These are phyloP conservation scores for Notiomystis cincta DNA, from an alignment of 2,113 vertebrate genomes.

Conservation along the genomic window DNA sequence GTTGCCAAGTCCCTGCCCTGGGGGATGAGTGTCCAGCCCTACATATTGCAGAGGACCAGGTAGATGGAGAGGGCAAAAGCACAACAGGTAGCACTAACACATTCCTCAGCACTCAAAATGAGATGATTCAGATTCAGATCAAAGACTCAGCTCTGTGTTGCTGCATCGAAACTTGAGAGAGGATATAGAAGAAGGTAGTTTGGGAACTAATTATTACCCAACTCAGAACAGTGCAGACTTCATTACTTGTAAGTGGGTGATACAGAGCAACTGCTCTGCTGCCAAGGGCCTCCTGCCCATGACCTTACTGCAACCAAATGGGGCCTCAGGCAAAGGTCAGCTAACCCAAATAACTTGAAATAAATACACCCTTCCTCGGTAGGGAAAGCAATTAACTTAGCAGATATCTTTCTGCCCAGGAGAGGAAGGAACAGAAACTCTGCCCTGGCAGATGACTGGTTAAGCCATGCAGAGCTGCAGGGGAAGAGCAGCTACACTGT, in stretches of 20 bases:
- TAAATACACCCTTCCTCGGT: neutral
- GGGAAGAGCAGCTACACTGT: neutral
- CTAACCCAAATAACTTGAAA: neutral
- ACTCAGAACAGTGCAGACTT: neutral
- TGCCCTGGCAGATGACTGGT: fast-evolving
- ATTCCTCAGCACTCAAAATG: neutral
- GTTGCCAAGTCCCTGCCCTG: neutral
- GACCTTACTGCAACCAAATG: neutral
- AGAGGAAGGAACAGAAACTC: neutral
- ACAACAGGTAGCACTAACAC: neutral
- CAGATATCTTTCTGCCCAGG: neutral
- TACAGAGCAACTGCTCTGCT: neutral
- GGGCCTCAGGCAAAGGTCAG: neutral
- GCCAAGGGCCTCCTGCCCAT: neutral
- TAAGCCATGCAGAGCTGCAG: neutral
- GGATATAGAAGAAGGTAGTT: neutral
- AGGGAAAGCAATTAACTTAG: neutral
- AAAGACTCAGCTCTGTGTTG: neutral
- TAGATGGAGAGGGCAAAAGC: fast-evolving
- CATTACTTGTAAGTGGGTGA: neutral
- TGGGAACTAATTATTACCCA: neutral
- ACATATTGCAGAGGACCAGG: neutral
- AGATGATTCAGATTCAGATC: neutral
- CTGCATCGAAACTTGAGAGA: neutral
- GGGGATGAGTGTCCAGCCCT: neutral